A percentile compares a stretch with the other conserved stretches of the same genome.
Evolutionary conservation across 1,140 invertebrate species (phyloP).

Genomic region (Oryctes rhinoceros): DNA sequence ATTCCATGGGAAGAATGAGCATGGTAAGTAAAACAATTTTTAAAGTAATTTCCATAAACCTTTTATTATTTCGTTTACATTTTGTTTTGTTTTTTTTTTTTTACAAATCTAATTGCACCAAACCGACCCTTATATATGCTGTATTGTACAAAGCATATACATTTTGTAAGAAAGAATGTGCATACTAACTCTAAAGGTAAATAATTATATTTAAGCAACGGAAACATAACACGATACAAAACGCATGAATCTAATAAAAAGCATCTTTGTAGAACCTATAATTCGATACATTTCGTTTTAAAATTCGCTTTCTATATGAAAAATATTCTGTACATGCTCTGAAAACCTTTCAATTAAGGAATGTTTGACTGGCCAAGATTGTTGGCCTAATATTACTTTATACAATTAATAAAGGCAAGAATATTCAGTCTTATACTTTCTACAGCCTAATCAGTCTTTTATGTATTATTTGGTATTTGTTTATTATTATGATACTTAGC

Average conservation of each 20-base stretch:
- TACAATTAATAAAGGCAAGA: too few relatives aligned
- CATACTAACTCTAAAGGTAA: neutral
- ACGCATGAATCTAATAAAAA: neutral
- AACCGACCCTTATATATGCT: slow-evolving; percentile 49
- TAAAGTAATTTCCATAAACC: neutral
- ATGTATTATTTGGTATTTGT: neutral
- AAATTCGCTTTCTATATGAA: neutral
- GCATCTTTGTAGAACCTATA: too few relatives aligned
- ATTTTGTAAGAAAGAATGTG: neutral
- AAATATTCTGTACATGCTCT: too few relatives aligned
- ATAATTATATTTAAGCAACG: neutral
- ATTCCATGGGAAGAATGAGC: slow-evolving; percentile 72
- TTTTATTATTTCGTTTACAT: slow-evolving; percentile 30
- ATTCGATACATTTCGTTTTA: neutral
- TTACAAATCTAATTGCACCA: slow-evolving; percentile 51
- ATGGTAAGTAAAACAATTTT: slow-evolving; percentile 66
- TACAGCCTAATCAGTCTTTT: slow-evolving; percentile 43
- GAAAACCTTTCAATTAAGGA: too few relatives aligned
- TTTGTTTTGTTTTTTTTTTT: slow-evolving; percentile 18
- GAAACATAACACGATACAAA: neutral
- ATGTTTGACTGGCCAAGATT: too few relatives aligned
- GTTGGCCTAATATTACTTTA: too few relatives aligned
- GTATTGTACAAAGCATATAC: neutral
- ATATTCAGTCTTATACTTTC: neutral
- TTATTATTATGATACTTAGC: neutral